Conservation (phyloP, 2,888 invertebrate genomes). For the Ophion slaviceki region DNA sequence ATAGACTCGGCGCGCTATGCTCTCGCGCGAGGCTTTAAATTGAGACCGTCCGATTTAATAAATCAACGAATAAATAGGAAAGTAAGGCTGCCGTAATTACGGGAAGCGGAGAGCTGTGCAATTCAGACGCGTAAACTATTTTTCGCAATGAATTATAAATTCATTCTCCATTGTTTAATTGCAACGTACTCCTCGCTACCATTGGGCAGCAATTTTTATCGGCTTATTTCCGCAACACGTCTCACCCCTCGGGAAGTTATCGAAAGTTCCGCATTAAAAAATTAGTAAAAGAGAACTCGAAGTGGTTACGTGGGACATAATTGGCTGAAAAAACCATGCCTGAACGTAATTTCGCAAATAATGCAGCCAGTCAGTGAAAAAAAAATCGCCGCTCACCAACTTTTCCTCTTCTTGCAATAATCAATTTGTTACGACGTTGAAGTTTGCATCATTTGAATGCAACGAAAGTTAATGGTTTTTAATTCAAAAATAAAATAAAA, state of each 20-base stretch:
- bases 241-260: too few relatives aligned
- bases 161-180: background rate
- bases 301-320: too few relatives aligned
- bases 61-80: background rate
- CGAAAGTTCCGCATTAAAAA: background rate
- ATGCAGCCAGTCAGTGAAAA: background rate
- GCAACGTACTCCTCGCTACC: background rate
- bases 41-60: background rate
- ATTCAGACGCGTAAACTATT: background rate
- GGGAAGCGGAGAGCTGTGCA: background rate
- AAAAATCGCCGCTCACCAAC: background rate
- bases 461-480: too few relatives aligned
- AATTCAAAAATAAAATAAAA: too few relatives aligned
- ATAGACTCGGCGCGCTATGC: background rate
- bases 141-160: background rate
- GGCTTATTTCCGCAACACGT: background rate
- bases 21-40: background rate
- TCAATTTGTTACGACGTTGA: too few relatives aligned
- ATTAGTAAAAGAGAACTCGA: background rate
- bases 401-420: too few relatives aligned
- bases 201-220: background rate
- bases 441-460: too few relatives aligned
- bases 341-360: background rate
- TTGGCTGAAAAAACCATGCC: too few relatives aligned
- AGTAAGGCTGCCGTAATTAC: background rate